Evolutionary conservation across 2,888 invertebrate species (phyloP).

Genomic region (Pheosia tremula): DNA sequence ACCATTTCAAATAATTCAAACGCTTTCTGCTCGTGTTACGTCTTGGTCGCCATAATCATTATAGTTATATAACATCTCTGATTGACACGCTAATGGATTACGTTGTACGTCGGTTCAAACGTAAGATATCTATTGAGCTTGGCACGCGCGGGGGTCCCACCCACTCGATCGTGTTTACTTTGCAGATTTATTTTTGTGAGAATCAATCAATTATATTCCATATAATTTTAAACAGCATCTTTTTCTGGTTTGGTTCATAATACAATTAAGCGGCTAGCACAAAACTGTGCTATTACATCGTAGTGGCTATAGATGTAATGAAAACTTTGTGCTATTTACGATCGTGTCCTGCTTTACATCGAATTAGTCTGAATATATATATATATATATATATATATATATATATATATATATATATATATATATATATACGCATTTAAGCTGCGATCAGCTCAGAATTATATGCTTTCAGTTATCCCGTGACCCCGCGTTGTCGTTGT

Average conservation of each 20-base stretch:
- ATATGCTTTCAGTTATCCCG: neutral
- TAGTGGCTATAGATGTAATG: no score
- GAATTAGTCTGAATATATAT: no score
- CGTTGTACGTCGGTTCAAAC: neutral
- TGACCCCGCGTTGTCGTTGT: constrained; percentile 10
- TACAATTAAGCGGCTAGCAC: neutral
- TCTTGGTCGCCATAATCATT: neutral
- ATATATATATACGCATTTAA: no score
- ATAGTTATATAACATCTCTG: neutral
- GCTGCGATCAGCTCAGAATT: no score
- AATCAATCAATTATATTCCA: neutral
- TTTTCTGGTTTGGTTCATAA: neutral
- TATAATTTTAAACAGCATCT: neutral
- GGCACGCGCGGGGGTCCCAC: neutral
- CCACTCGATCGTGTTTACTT: neutral
- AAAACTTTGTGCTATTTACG: no score
- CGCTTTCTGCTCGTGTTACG: neutral
- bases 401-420: no score
- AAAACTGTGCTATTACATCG: no score
- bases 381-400: no score
- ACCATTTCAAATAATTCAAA: neutral
- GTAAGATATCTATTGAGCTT: neutral
- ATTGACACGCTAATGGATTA: neutral
- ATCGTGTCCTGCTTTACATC: no score
- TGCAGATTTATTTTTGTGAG: neutral